Evolutionary conservation across 2,888 invertebrate species (phyloP).

Genomic region (Drosophila mulleri): DNA sequence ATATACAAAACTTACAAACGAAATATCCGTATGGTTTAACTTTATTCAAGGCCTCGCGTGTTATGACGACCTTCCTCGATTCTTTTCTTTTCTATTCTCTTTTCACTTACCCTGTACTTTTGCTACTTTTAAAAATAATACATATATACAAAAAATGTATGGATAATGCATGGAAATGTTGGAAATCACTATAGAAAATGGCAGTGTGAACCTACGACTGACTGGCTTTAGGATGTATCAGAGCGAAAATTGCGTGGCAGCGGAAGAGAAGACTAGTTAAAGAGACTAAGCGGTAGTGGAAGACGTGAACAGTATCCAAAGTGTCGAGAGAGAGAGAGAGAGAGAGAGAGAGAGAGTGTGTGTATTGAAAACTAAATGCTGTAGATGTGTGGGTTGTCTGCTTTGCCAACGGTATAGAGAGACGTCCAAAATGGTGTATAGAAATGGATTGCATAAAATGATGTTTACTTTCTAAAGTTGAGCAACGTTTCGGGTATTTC

Average conservation of each 20-base stretch:
- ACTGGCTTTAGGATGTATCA: conserved; percentile 41
- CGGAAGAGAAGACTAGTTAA: conserved; percentile 63
- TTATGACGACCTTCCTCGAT: conserved; percentile 33
- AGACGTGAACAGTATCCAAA: neutral
- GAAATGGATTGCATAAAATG: conserved; percentile 32
- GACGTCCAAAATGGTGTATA: conserved; percentile 12
- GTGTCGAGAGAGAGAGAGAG: neutral
- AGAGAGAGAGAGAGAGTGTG: too few relatives aligned
- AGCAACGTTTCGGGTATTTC: conserved; percentile 85
- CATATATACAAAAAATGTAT: conserved; percentile 78
- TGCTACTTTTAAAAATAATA: conserved; percentile 82
- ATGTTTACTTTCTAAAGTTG: conserved; percentile 83
- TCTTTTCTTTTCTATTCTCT: conserved; percentile 37
- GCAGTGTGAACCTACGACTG: conserved; percentile 59
- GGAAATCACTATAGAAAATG: conserved; percentile 63
- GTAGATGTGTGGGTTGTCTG: conserved; percentile 15
- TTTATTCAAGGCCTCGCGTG: conserved; percentile 41
- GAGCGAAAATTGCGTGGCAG: conserved; percentile 27
- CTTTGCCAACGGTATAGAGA: conserved; percentile 22
- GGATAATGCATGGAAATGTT: conserved; percentile 60
- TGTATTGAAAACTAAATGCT: conserved; percentile 13
- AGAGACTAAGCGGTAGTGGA: conserved; percentile 53
- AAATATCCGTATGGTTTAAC: conserved; percentile 49
- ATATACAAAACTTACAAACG: conserved; percentile 69
- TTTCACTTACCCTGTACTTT: conserved; percentile 66